Base-by-base conservation (phyloP, 2,888 invertebrate species). In the Antheraea assamensis region DNA sequence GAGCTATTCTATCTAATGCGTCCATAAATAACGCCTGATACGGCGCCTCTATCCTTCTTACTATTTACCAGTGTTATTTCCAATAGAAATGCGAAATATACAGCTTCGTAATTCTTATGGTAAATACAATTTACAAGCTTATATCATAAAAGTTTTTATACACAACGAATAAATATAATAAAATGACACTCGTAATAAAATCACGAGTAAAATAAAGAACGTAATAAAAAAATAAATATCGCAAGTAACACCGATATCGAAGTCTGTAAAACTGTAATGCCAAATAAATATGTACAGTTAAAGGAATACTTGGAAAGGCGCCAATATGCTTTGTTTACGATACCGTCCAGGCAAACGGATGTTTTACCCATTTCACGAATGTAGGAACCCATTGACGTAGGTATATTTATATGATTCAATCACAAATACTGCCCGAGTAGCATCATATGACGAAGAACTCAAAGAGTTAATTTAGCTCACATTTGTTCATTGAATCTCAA, bases 41-140 rank as follows among this genome's bases (percentile, higher is more conserved):
- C 66, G 66, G 30, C 49, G n/a, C 42, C 75, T 78, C 76, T 77
- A 76, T 75, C 31, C 35, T 68, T 68, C 17, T 64, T 35, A 66
- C 74, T 76, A 78, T 77, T 77, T 79, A 78, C 58, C 61, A 70
- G 58, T 75, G 76, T 75, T 73, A 71, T 77, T 79, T 76, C 73
- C 71, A 76, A 47, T 52, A 74, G 71, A 66, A 72, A 71, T 71
- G 71, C 72, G n/a, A n/a, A 64, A 74, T 75, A 75, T 71, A 71
- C 72, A 68, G 72, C 72, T 74, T 72, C 27, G 58, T 71, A 10
- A 21, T n/a, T 68, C 24, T 4, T 64, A 30, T 2, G 0, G 15
- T 13, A 64, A 64, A 30, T 64, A 17, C 4, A 30, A 64, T 64
- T 64, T 64, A 64, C 24, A 58, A 58, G n/a, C 24, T 24, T 24